Percentiles rank a stretch among this genome's conserved stretches.
These are phyloP conservation scores for Eulithis prunata DNA, from an alignment of 2,888 invertebrate genomes.

Conservation along the genomic window DNA sequence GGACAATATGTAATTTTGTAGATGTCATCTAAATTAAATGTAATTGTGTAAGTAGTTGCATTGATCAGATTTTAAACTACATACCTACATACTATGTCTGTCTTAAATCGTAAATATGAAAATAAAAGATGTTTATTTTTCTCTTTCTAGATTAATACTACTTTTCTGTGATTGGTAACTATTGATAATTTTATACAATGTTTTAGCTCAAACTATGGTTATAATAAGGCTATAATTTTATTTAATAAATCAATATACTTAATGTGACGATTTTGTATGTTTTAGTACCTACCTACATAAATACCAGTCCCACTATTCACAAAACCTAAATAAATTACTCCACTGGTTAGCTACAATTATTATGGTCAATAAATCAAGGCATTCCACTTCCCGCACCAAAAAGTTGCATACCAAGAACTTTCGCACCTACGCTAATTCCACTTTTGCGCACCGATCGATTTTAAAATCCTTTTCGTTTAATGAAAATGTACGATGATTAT, in stretches of 20 bases:
- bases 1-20: conserved; percentile 46
- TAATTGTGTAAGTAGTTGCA: conserved; percentile 28
- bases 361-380: too few relatives aligned
- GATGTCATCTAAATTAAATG: conserved; percentile 42
- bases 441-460: too few relatives aligned
- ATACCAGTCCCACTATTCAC: too few relatives aligned
- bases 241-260: conserved; percentile 75
- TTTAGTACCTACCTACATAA: too few relatives aligned
- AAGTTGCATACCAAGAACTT: too few relatives aligned
- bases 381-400: too few relatives aligned
- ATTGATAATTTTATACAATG: conserved; percentile 78
- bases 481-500: too few relatives aligned
- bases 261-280: conserved; percentile 42
- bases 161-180: conserved; percentile 81
- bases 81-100: conserved; percentile 14
- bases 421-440: too few relatives aligned
- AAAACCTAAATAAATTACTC: too few relatives aligned
- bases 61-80: conserved; percentile 40
- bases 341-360: too few relatives aligned
- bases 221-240: conserved; percentile 78
- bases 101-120: conserved; percentile 8
- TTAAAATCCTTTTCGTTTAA: too few relatives aligned
- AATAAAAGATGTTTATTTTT: conserved; percentile 60
- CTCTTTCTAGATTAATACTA: conserved; percentile 64
- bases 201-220: conserved; percentile 68